Base-by-base conservation (phyloP, 2,888 invertebrate species). In the Agrotis clavis region DNA sequence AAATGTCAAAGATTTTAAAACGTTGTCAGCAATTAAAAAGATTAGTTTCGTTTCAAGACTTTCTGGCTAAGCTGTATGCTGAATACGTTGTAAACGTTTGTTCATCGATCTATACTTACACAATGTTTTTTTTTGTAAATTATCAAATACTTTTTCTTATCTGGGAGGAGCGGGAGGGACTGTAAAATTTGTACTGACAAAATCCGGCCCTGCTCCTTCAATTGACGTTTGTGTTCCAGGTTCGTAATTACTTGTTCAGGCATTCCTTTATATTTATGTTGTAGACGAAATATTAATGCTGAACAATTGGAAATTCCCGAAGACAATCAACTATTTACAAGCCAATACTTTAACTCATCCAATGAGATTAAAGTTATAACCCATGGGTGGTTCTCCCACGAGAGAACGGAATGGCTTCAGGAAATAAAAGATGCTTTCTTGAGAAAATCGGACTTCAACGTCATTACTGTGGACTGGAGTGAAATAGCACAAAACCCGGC, bases 301-400 rank as follows among this genome's bases (percentile, higher is more conserved):
- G 96, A 96, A 87, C 71, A 82, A 25, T 77, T 96, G 25, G 69
- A 63, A 19, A 84, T 93, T 60, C 90, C 93, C 1, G 83, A 85
- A 61, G 81, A 89, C n/a, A 77, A 87, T 11, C 54, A 80, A 41
- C 50, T 68, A 11, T 83, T 94, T 35, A 81, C 84, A 35, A 96
- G 94, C 76, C 71, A 80, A 60, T 90, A 91, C 81, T 96, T 96
- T 72, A 93, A 97, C 82, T 81, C 86, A 2, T 91, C 92, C 1
- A 96, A 96, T 77, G 87, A 92, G 4, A 90, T 96, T 1, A 96
- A 95, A 89, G 92, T 96, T 18, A 72, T 97, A 18, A 96, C 97
- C 4, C 97, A 97, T 81, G 96, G 96, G 0, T 97, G 97, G 97
- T 87, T 95, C 65, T 95, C 96, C 0, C 89, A 89, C 63, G 95